Evolutionary conservation across 2,888 invertebrate genomes (phyloP).

Genomic region (Disparrhopalites patrizii): DNA sequence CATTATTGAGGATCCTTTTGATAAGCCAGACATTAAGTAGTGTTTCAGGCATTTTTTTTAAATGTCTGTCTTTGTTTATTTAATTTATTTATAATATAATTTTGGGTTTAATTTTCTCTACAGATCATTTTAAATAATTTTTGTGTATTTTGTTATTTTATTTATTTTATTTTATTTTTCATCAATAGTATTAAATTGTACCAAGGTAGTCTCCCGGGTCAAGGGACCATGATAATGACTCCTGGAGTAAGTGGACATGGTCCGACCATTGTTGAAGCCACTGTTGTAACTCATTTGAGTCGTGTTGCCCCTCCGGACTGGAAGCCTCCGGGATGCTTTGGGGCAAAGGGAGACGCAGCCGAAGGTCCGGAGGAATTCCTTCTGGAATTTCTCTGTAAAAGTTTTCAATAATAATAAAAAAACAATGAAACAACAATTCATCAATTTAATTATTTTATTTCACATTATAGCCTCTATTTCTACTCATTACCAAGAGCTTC

Average conservation of each 20-base stretch:
- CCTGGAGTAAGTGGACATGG: constrained; percentile 24
- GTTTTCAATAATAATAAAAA: neutral
- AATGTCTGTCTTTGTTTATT: too few species aligned
- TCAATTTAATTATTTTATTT: neutral
- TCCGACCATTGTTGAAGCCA: neutral
- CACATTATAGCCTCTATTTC: too few species aligned
- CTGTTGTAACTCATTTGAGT: neutral
- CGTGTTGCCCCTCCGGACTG: constrained; percentile 27
- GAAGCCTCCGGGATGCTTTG: constrained; percentile 27
- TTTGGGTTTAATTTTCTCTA: too few species aligned
- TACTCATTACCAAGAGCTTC: too few species aligned
- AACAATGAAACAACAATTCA: neutral
- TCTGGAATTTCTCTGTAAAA: constrained; percentile 54
- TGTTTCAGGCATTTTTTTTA: too few species aligned
- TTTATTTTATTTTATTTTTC: too few species aligned
- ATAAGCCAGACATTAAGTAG: too few species aligned
- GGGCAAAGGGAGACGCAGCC: constrained; percentile 50
- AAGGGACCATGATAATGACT: constrained; percentile 14
- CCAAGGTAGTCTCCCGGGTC: constrained; percentile 1
- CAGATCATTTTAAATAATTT: too few species aligned
- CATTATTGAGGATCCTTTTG: too few species aligned
- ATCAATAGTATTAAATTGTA: constrained; percentile 12
- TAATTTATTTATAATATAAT: too few species aligned
- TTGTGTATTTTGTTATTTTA: too few species aligned
- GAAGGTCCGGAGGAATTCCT: constrained; percentile 54